phyloP scores from a whole-genome alignment of 2,797 vertebrate genomes.

The Tangara arthus region DNA sequence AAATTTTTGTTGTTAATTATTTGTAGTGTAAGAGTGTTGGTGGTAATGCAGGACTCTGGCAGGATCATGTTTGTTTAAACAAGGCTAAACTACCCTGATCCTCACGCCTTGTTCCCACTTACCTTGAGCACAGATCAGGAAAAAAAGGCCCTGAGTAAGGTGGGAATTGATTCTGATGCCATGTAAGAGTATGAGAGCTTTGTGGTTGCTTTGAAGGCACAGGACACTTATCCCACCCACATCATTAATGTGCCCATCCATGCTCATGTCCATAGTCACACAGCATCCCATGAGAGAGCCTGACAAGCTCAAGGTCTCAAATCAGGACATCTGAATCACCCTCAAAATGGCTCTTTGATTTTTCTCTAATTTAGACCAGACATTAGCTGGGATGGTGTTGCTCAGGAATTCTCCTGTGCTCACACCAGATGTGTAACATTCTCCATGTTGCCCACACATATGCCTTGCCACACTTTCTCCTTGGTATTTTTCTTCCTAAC shows the following conservation, averaged over 20 bases:
- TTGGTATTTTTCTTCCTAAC: neutral
- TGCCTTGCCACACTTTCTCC: neutral
- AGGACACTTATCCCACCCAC: neutral
- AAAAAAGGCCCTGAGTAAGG: neutral
- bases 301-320: neutral
- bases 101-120: accelerated
- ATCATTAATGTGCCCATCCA: neutral
- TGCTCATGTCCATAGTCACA: accelerated
- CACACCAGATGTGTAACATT: accelerated
- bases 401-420: neutral
- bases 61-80: neutral
- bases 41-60: neutral
- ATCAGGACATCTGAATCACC: neutral
- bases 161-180: neutral
- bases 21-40: neutral
- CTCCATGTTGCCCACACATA: neutral
- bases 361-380: neutral
- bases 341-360: neutral
- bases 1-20: neutral
- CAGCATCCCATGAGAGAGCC: neutral
- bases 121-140: neutral
- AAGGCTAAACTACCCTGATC: neutral
- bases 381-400: neutral
- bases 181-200: neutral
- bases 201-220: neutral